Conservation (phyloP, 1,140 invertebrate species). For the Stegodyphus dumicola region DNA sequence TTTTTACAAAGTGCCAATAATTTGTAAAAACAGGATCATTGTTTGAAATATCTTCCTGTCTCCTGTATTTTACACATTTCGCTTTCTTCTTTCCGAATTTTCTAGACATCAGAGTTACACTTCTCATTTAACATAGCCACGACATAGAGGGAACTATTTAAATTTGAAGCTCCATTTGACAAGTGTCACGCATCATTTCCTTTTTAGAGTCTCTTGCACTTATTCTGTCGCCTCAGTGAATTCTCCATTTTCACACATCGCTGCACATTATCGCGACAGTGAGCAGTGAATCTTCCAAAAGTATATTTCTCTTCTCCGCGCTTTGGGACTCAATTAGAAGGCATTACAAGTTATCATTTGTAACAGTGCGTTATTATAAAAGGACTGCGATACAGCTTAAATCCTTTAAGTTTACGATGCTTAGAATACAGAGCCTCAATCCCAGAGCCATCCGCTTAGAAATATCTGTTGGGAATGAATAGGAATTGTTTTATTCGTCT, state of each 20-base stretch:
- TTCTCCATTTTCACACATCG: constrained; percentile 16
- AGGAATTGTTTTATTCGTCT: too few relatives aligned
- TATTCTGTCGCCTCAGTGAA: constrained; percentile 2
- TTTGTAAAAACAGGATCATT: too few relatives aligned
- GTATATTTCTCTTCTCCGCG: neutral
- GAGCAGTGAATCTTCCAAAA: neutral
- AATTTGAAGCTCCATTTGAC: constrained; percentile 40
- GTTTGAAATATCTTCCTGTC: too few relatives aligned
- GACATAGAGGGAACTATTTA: constrained; percentile 25
- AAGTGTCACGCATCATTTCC: constrained; percentile 11
- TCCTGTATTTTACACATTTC: neutral
- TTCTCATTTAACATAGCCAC: constrained; percentile 19
- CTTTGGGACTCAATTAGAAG: constrained; percentile 23
- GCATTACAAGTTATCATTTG: constrained; percentile 28
- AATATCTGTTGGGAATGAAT: too few relatives aligned
- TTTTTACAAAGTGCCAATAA: too few relatives aligned
- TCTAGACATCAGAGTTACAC: neutral
- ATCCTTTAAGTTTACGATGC: too few relatives aligned
- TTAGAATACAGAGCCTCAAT: too few relatives aligned
- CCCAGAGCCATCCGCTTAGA: too few relatives aligned
- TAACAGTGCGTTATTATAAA: neutral
- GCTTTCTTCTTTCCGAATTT: neutral
- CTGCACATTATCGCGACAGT: constrained; percentile 4
- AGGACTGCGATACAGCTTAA: too few relatives aligned
- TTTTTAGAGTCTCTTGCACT: neutral